Evolutionary conservation across 2,888 invertebrate species (phyloP).

Genomic region (Tetragonisca angustula): DNA sequence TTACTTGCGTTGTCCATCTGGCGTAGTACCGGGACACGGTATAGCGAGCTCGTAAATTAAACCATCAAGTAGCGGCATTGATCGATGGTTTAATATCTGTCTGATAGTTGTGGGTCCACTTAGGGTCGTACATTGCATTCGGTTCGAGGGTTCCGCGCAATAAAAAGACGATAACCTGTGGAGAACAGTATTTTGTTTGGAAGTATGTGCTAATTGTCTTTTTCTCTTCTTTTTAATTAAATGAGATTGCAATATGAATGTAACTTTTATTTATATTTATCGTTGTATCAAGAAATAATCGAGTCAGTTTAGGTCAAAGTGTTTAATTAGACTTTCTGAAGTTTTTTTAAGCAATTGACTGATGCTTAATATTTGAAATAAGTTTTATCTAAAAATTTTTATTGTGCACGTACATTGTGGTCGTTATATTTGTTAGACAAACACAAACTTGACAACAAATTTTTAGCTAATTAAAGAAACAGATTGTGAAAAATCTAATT

Average conservation of each 20-base stretch:
- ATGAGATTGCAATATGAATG: background rate
- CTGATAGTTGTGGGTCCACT: background rate
- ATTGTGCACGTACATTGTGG: too few species aligned
- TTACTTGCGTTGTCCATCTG: background rate
- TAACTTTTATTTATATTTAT: background rate
- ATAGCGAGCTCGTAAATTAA: background rate
- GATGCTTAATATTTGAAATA: too few species aligned
- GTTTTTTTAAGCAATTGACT: too few species aligned
- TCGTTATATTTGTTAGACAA: too few species aligned
- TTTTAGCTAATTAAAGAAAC: too few species aligned
- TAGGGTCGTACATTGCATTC: background rate
- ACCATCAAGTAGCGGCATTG: background rate
- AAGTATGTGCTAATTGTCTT: background rate
- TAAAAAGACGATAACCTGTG: background rate
- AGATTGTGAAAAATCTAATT: too few species aligned
- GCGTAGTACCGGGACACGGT: background rate
- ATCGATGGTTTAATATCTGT: background rate
- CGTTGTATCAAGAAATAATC: too few species aligned
- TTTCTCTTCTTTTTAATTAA: too few species aligned
- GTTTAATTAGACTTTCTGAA: too few species aligned
- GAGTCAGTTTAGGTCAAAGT: too few species aligned
- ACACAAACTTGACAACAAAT: too few species aligned
- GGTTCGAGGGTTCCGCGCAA: background rate
- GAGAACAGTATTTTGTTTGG: background rate
- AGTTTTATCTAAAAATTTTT: too few species aligned